Conservation (phyloP, 35 echinoderm and acorn worm genomes). For the Apostichopus parvimensis region DNA sequence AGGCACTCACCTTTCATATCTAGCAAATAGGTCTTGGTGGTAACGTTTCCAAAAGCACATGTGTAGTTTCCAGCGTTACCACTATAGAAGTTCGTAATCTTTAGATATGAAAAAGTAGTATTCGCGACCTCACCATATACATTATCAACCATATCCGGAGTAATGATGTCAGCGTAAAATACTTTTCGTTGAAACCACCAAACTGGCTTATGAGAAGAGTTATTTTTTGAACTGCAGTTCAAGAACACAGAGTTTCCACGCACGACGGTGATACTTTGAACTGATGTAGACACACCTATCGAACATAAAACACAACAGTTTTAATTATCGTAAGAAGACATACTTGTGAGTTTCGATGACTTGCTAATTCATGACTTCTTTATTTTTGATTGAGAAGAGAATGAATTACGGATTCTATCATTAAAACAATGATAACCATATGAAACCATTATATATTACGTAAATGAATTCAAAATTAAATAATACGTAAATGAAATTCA, state of each 20-base stretch:
- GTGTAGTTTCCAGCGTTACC: conserved; percentile 9
- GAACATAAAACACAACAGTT: neutral
- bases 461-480: too few species aligned
- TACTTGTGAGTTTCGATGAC: too few species aligned
- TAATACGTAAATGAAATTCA: too few species aligned
- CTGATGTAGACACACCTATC: neutral
- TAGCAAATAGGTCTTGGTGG: too few species aligned
- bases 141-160: neutral
- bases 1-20: too few species aligned
- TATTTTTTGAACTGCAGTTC: neutral
- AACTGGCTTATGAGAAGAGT: neutral
- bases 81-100: neutral
- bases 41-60: neutral
- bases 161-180: neutral
- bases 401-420: too few species aligned
- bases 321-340: too few species aligned
- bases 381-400: too few species aligned
- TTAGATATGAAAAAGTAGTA: neutral
- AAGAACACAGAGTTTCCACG: neutral
- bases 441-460: too few species aligned
- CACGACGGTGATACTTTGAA: neutral
- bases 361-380: too few species aligned
- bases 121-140: neutral
- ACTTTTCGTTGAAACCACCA: conserved; percentile 6
- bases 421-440: too few species aligned